Evolutionary conservation across 2,797 vertebrate species (phyloP), one percentile per base, ranked within the genome.

Genomic region (Cheirogaleus major): DNA sequence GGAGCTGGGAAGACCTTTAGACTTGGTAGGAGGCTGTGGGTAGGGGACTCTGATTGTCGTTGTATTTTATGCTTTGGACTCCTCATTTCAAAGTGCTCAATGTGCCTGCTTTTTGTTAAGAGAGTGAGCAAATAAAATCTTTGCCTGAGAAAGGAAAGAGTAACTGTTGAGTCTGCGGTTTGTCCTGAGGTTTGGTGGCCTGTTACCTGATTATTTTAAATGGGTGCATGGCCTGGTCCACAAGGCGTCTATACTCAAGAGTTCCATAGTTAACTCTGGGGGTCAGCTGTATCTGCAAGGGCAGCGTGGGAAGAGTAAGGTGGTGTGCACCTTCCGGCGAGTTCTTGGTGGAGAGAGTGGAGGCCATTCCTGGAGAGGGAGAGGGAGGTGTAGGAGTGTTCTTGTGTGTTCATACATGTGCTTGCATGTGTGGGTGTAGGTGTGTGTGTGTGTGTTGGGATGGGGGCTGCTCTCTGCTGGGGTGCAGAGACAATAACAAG

Each of bases 211-310:
- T 52, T 52, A 55, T 70, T 50, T 45, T 10, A 70, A 57, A 48
- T 23, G 41, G 9, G 23, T 23, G 1, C 4, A 0, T 23, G 4
- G 18, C 63, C 25, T 27, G 32, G 32, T 17, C n/a, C n/a, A 17
- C 0, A 0, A 48, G 5, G 10, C 25, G 13, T 1, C 38, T 4
- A 0, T 3, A 12, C 38, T 20, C 38, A 13, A 13, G 30, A 52
- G 67, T 52, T 67, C 17, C 15, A 0, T 12, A 11, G 32, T 38
- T 57, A 59, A 32, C 35, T 41, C 48, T 32, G 23, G 41, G 52
- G n/a, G 41, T 76, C 55, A 20, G 18, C 61, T 13, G 4, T n/a
- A 17, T 43, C 84, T 10, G n/a, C 12, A 11, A 69, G 63, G 32
- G 35, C 43, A 32, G 57, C 1, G 8, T 38, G 50, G 23, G 15